These are phyloP conservation scores for Bryconaethiops microstoma DNA, from an alignment of 2,797 vertebrate species.

Conservation along the genomic window DNA sequence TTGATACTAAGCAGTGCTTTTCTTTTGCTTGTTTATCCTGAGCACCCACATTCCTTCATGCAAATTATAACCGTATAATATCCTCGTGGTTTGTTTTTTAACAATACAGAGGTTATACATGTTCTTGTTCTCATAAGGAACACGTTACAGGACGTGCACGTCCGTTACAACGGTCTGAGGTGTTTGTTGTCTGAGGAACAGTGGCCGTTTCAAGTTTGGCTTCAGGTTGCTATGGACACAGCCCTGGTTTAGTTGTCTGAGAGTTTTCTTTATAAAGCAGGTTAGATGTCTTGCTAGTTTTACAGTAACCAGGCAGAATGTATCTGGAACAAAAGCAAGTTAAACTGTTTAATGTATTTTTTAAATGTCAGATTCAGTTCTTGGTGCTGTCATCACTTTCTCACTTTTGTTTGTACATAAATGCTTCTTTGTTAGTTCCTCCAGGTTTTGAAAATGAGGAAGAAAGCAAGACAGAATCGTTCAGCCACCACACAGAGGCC, in stretches of 20 bases:
- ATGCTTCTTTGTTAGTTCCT: constrained; percentile 44
- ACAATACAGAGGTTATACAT: not conserved
- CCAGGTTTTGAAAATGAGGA: constrained; percentile 87
- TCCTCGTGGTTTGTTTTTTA: constrained; percentile 1
- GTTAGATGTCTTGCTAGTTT: not conserved
- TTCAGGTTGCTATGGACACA: constrained; percentile 41
- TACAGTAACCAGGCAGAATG: not conserved
- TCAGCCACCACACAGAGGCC: constrained; percentile 81
- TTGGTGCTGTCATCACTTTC: not conserved
- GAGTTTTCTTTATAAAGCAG: not conserved
- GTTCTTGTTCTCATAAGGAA: not conserved
- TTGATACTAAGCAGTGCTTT: constrained; percentile 16
- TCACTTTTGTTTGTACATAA: constrained; percentile 2
- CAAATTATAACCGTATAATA: not conserved
- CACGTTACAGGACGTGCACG: not conserved
- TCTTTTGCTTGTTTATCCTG: constrained; percentile 8
- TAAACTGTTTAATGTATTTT: not conserved
- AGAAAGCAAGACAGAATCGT: constrained; percentile 89
- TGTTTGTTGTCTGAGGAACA: constrained; percentile 24
- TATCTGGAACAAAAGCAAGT: not conserved
- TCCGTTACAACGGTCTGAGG: not conserved
- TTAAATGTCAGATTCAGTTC: not conserved
- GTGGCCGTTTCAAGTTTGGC: constrained; percentile 1
- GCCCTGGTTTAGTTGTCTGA: not conserved
- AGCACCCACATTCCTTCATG: not conserved